Conservation (phyloP, 2,113 vertebrate genomes). For the Ancistrus triradiatus region DNA sequence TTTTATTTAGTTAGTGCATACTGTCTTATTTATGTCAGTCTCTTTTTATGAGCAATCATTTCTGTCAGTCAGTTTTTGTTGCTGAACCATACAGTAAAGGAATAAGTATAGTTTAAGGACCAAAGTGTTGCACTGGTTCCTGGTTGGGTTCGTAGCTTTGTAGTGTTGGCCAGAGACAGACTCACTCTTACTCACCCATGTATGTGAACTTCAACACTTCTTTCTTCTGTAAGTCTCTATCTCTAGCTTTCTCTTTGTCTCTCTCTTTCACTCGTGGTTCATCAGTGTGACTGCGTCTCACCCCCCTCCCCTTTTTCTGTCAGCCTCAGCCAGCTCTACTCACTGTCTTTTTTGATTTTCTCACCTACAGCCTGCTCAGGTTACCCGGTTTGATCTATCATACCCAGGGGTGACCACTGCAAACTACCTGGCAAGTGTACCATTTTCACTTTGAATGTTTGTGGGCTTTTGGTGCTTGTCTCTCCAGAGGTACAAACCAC, state of each 20-base stretch:
- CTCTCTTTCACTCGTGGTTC: neutral
- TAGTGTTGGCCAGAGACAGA: too few species aligned
- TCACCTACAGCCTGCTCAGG: constrained; percentile 71
- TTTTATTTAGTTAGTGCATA: too few species aligned
- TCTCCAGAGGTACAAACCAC: constrained; percentile 18
- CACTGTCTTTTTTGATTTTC: constrained; percentile 58
- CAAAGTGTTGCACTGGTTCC: too few species aligned
- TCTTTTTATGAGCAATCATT: too few species aligned
- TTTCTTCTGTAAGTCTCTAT: too few species aligned
- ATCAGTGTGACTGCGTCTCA: constrained; percentile 44
- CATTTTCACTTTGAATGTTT: constrained; percentile 48
- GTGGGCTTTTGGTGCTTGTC: constrained; percentile 22
- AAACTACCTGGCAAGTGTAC: constrained; percentile 75
- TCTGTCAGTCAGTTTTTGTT: too few species aligned
- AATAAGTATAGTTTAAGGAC: too few species aligned
- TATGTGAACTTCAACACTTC: constrained; percentile 1
- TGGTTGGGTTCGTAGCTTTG: too few species aligned
- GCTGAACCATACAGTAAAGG: too few species aligned
- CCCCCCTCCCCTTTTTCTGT: constrained; percentile 22
- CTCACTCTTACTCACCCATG: constrained; percentile 11
- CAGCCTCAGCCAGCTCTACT: constrained; percentile 33
- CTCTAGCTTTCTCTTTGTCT: too few species aligned
- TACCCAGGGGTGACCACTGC: constrained; percentile 68
- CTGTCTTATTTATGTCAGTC: too few species aligned
- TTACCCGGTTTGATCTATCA: constrained; percentile 74